phyloP scores from a whole-genome alignment of 2,113 vertebrate species.

The Chionodraco myersi region DNA sequence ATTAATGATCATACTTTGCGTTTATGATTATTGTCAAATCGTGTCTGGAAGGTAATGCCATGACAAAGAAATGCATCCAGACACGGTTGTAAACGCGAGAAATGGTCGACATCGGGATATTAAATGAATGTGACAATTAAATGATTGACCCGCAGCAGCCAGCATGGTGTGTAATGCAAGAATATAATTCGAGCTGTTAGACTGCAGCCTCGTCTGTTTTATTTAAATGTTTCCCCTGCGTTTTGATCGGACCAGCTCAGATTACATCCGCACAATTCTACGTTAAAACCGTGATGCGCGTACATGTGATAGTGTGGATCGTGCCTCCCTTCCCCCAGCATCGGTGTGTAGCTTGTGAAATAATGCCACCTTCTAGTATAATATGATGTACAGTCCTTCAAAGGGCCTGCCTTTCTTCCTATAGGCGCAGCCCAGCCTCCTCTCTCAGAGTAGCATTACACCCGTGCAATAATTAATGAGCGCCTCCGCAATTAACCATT shows the following conservation, averaged over 20 bases:
- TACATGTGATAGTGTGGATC: slow-evolving; percentile 23
- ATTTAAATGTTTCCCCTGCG: not conserved
- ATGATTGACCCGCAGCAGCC: slow-evolving; percentile 38
- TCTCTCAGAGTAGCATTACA: slow-evolving; percentile 61
- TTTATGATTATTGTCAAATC: not conserved
- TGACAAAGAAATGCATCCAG: not conserved
- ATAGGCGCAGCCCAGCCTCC: slow-evolving; percentile 34
- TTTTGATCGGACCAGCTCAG: slow-evolving; percentile 12
- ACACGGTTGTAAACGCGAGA: slow-evolving; percentile 15
- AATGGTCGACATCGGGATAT: slow-evolving; percentile 14
- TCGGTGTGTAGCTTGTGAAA: slow-evolving; percentile 8
- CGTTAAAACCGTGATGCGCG: slow-evolving; percentile 16
- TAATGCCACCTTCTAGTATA: slow-evolving; percentile 28
- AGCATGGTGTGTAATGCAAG: slow-evolving; percentile 4
- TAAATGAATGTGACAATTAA: slow-evolving; percentile 16
- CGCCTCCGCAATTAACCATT: slow-evolving; percentile 72
- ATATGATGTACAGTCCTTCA: slow-evolving; percentile 15
- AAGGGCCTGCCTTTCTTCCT: slow-evolving; percentile 25
- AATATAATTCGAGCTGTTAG: not conserved
- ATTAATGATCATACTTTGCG: accelerated
- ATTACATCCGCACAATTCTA: slow-evolving; percentile 1
- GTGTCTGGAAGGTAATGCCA: not conserved
- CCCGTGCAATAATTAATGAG: slow-evolving; percentile 80
- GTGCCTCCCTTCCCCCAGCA: slow-evolving; percentile 58
- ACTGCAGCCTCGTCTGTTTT: not conserved